These are phyloP conservation scores for Bugula neritina DNA, from an alignment of 2,888 invertebrate species.

Conservation along the genomic window DNA sequence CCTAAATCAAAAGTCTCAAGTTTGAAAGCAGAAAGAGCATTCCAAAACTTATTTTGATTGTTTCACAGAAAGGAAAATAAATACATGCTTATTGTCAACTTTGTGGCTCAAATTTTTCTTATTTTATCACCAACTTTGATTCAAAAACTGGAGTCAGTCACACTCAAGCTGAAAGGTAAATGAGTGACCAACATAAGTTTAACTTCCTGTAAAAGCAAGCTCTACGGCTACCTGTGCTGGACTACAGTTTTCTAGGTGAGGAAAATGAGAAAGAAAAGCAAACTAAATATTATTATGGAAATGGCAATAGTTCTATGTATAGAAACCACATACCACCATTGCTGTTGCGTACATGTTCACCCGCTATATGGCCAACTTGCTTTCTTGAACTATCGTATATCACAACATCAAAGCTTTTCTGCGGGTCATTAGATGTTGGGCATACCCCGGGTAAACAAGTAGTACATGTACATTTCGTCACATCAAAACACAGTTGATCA, in stretches of 20 bases:
- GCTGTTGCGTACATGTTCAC: conserved; percentile 2
- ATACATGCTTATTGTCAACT: no score
- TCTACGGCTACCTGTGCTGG: no score
- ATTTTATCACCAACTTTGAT: no score
- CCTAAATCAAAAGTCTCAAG: conserved; percentile 14
- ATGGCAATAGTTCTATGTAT: no score
- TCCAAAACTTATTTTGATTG: no score
- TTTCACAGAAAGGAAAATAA: no score
- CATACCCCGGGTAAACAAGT: not conserved
- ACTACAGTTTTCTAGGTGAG: no score
- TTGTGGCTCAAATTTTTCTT: no score
- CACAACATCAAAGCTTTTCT: not conserved
- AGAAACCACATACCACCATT: not conserved
- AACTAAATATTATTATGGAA: not conserved
- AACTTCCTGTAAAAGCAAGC: no score
- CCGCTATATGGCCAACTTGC: not conserved
- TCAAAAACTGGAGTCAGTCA: no score
- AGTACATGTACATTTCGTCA: not conserved
- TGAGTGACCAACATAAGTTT: not conserved
- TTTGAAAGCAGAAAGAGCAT: not conserved
- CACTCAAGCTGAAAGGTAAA: no score
- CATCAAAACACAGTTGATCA: not conserved
- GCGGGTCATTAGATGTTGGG: not conserved
- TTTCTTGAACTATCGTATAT: not conserved
- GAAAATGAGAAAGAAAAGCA: not conserved